Evolutionary conservation across 2,797 vertebrate species (phyloP).

Genomic region (Pristis pectinata): DNA sequence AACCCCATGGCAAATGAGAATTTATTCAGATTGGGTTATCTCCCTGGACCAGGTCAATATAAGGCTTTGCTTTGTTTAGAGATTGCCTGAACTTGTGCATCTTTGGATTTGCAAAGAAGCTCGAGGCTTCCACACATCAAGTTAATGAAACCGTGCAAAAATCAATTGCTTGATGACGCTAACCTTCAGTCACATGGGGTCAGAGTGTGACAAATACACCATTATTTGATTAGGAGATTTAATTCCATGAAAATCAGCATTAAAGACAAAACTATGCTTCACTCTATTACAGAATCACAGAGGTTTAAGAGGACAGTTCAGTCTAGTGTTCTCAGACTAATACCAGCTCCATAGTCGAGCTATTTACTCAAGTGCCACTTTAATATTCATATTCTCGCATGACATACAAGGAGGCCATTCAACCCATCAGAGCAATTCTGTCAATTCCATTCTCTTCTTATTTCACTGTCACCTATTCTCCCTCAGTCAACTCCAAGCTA

Average conservation of each 20-base stretch:
- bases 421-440: too few species aligned
- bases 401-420: too few species aligned
- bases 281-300: background rate
- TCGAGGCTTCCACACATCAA: background rate
- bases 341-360: background rate
- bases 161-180: background rate
- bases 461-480: too few species aligned
- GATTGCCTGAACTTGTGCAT: background rate
- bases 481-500: too few species aligned
- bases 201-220: background rate
- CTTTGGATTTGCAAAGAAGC: background rate
- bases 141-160: background rate
- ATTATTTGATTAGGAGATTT: background rate
- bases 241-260: background rate
- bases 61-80: background rate
- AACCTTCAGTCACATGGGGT: background rate
- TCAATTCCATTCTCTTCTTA: too few species aligned
- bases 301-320: background rate
- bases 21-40: background rate
- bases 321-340: background rate
- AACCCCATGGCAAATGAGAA: background rate
- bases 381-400: too few species aligned
- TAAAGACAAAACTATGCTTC: background rate
- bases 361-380: background rate
- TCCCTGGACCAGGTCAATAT: background rate